Percentiles rank a stretch among this genome's conserved stretches.
phyloP scores from a whole-genome alignment of 2,113 vertebrate genomes.

The Chionis minor region DNA sequence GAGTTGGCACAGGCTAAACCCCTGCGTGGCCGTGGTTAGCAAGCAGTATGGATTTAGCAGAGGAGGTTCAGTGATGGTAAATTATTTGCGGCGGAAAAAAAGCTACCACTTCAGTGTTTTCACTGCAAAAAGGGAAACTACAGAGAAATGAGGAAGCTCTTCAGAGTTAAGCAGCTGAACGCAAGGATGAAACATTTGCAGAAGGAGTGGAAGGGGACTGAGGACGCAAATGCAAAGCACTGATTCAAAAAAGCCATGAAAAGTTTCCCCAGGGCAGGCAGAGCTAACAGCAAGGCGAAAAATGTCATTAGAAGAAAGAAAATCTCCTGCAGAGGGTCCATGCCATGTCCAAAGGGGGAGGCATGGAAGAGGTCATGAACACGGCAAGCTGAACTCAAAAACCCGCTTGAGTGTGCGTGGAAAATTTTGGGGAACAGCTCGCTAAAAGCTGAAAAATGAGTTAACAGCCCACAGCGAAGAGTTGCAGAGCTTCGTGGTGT shows the following conservation, averaged over 20 bases:
- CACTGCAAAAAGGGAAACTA: not conserved
- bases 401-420: rapidly evolving
- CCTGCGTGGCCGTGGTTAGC: not conserved
- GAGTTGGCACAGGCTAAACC: not conserved
- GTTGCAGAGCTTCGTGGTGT: not conserved
- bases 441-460: not conserved
- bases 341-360: not conserved
- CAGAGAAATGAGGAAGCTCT: slow-evolving; percentile 18
- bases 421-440: not conserved
- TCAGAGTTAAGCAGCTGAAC: not conserved
- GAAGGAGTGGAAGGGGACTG: not conserved
- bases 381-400: rapidly evolving
- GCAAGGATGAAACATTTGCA: not conserved
- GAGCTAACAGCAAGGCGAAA: not conserved
- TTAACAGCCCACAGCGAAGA: not conserved
- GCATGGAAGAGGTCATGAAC: not conserved
- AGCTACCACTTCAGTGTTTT: not conserved
- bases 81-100: not conserved
- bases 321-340: not conserved
- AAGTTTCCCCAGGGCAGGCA: not conserved
- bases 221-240: not conserved
- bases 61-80: not conserved
- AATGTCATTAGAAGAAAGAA: not conserved
- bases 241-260: not conserved
- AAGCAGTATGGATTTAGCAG: not conserved